A percentile compares a stretch with the other conserved stretches of the same genome.
These are phyloP conservation scores for Centropus bengalensis DNA, from an alignment of 2,113 vertebrate genomes.

Conservation along the genomic window DNA sequence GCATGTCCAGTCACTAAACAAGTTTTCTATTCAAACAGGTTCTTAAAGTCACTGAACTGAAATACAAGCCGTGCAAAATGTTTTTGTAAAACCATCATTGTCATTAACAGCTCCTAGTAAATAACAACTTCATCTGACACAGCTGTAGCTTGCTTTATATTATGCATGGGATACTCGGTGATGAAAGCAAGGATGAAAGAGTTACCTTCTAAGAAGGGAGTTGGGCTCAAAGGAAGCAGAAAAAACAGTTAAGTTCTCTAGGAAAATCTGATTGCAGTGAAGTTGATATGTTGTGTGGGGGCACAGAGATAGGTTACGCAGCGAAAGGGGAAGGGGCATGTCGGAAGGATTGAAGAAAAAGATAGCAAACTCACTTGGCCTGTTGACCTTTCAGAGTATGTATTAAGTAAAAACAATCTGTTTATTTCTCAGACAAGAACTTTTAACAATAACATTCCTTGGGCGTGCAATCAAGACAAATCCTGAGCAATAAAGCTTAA, in stretches of 20 bases:
- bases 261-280: background rate
- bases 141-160: background rate
- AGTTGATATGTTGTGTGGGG: background rate
- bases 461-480: constrained; percentile 6
- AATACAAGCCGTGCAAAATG: background rate
- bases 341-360: background rate
- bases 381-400: background rate
- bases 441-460: constrained; percentile 47
- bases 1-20: background rate
- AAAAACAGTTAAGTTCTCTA: background rate
- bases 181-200: background rate
- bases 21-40: background rate
- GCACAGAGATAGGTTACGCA: background rate
- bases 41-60: background rate
- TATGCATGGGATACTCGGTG: background rate
- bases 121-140: background rate
- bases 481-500: constrained; percentile 1
- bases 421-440: constrained; percentile 17
- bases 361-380: background rate
- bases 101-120: background rate
- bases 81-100: background rate
- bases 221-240: background rate
- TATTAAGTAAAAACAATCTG: constrained; percentile 32
- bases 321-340: background rate
- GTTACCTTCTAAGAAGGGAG: background rate